Base-by-base conservation (phyloP, 2,113 vertebrate species). In the Spermophilus dauricus region DNA sequence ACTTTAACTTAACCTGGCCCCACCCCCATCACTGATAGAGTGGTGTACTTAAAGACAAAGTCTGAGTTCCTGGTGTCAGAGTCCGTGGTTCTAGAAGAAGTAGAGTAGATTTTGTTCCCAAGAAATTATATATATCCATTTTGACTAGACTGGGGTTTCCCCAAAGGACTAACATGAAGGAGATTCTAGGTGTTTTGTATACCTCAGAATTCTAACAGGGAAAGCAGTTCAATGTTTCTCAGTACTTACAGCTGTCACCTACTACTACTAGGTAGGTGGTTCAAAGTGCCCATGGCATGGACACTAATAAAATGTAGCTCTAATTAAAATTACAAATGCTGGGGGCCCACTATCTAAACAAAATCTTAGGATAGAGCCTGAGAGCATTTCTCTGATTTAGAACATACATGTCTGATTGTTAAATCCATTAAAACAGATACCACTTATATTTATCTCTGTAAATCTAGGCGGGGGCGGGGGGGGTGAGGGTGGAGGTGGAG, bases 1-100 rank as follows among this genome's bases (percentile, higher is more conserved):
- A 86, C 32, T 94, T 92, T 94, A 91, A 93, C 81, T 90, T 77
- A 97, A 53, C 42, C 24, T 73, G 65, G 42, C 24, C 72, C 65
- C 53, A 83, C 12, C 11, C 53, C 56, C 16, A 75, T 37, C 72
- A 48, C 9, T 53, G 1, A 28, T 32, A n/a, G 51, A 85, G 26
- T 69, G 61, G 24, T 86, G 30, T 28, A 80, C 34, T 89, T 94
- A 83, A 61, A 45, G 56, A 58, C 56, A 58, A 91, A 78, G 39
- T 88, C 39, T 78, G 13, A 72, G 26, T 87, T 89, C 61, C 58
- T 80, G 34, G 39, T 65, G 2, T 53, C 32, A 92, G 37, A n/a
- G 6, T 20, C 20, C 34, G 65, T 83, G 14, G 56, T 37, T 95
- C 73, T 77, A 18, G 42, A 86, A 32, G 76, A 51, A 91, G 8